Evolutionary conservation across 2,113 vertebrate species (phyloP), one percentile per base, ranked within the genome.

Genomic region (Parus major): DNA sequence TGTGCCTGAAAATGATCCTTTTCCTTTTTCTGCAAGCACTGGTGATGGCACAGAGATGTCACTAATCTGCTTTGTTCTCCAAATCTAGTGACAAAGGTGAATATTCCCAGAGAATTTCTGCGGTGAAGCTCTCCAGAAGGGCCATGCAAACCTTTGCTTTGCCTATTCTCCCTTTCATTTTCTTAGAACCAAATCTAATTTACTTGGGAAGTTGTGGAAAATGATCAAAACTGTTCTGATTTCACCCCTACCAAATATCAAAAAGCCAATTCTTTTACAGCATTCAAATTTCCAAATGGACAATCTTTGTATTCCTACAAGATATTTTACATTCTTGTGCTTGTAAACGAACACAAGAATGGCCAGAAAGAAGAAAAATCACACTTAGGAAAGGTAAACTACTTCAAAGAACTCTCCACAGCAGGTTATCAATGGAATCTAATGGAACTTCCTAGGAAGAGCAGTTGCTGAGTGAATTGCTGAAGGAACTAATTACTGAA

Each of bases 371-470:
- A 42, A 73, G 35, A 80, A 79, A 92, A 95, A 81, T 71, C 73
- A 92, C 57, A 42, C 52, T 63, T 90, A 57, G 70, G 70, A 89
- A 95, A 94, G 82, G 82, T 83, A 82, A 93, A 88, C 18, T 44
- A 93, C 82, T 92, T 77, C 70, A 93, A 92, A 94, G 91, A 92
- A 46, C 71, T 69, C 60, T 64, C 86, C 85, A 55, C 82, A 96
- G 92, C 47, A 91, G 79, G 82, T 84, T 59, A 65, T 65, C 68
- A 80, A 86, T 2, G 10, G 65, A 49, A 83, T 69, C 60, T 64
- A 92, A 84, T 76, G 47, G 61, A 76, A 36, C 16, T 56, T 92
- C 85, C 89, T 61, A 77, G 80, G 85, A 90, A 84, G 89, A 88
- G 70, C 61, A 91, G 53, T 81, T 82, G 76, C 52, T 70, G 68